phyloP scores from a whole-genome alignment of 2,797 vertebrate genomes.

The Chlorospingus semifuscus region DNA sequence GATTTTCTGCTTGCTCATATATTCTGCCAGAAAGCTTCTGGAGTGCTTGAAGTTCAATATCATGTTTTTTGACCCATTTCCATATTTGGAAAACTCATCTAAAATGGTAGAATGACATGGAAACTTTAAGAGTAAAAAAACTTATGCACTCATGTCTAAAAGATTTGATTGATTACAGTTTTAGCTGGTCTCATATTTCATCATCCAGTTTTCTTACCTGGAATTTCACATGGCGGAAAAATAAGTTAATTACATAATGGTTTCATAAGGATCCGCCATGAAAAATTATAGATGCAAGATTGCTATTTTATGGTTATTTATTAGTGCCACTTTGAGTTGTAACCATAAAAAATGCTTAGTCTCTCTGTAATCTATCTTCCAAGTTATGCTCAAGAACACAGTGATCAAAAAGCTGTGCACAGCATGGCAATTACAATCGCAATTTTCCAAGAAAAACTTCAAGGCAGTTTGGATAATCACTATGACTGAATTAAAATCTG shows the following conservation, averaged over 20 bases:
- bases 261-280: slow-evolving; percentile 3
- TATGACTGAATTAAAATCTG: not conserved
- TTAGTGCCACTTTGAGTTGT: not conserved
- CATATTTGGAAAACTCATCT: not conserved
- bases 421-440: not conserved
- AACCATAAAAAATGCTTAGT: slow-evolving; percentile 26
- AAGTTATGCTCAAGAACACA: not conserved
- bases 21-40: not conserved
- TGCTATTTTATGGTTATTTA: slow-evolving; percentile 32
- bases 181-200: not conserved
- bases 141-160: not conserved
- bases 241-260: slow-evolving; percentile 24
- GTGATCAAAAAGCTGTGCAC: not conserved
- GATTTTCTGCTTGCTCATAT: not conserved
- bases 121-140: not conserved
- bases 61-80: not conserved
- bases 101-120: not conserved
- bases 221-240: not conserved
- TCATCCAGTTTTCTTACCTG: not conserved
- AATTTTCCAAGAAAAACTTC: not conserved
- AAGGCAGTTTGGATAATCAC: not conserved
- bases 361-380: slow-evolving; percentile 22
- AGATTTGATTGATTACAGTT: not conserved
- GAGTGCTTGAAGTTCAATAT: not conserved
- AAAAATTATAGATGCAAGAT: slow-evolving; percentile 5